These are phyloP conservation scores for Callopanchax toddi DNA, from an alignment of 2,113 vertebrate species.

Conservation along the genomic window DNA sequence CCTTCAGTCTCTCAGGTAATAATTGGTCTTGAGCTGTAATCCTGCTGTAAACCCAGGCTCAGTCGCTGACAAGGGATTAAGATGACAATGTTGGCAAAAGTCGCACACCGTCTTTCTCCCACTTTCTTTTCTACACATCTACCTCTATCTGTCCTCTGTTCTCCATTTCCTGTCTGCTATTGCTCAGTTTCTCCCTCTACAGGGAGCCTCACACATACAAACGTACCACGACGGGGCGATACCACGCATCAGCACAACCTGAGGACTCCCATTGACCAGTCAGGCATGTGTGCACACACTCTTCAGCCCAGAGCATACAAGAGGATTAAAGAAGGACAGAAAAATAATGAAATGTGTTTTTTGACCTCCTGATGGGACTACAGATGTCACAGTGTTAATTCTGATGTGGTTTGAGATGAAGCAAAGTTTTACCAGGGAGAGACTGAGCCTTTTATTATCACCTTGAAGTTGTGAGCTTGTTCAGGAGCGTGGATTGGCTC, in stretches of 20 bases:
- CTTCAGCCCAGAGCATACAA: conserved; percentile 26
- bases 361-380: conserved; percentile 61
- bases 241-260: conserved; percentile 34
- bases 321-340: conserved; percentile 73
- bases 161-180: conserved; percentile 7
- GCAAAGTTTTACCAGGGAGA: conserved; percentile 47
- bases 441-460: conserved; percentile 54
- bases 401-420: conserved; percentile 43
- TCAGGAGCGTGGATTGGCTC: conserved; percentile 24
- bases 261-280: conserved; percentile 43
- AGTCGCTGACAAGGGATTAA: conserved; percentile 58
- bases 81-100: conserved; percentile 50
- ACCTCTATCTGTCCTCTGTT: conserved; percentile 28
- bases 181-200: neutral
- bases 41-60: conserved; percentile 67
- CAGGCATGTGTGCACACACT: conserved; percentile 21
- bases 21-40: conserved; percentile 69
- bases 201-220: conserved; percentile 21
- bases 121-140: conserved; percentile 25
- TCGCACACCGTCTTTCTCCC: conserved; percentile 7
- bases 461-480: conserved; percentile 23
- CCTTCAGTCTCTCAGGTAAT: conserved; percentile 66
- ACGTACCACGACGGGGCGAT: neutral
- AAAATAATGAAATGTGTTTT: conserved; percentile 72
- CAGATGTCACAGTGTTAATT: conserved; percentile 27